Base-by-base conservation (phyloP, 1,140 invertebrate species). In the Drosophila navojoa region DNA sequence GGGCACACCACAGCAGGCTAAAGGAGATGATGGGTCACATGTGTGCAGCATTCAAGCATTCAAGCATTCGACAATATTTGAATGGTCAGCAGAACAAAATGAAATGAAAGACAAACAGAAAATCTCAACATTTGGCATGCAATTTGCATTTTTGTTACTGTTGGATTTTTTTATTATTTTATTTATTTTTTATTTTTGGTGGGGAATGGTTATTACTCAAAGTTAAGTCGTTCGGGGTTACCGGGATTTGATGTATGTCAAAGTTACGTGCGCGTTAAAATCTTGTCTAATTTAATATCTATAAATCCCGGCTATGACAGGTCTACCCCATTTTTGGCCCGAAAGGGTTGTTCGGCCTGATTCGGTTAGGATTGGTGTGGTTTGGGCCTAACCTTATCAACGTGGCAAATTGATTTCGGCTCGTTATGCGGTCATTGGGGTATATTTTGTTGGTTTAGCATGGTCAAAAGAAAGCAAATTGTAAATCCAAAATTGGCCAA, bases 391-490 rank as follows among this genome's bases (percentile, higher is more conserved):
- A 76, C 72, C 72, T 79, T 87, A 87, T 87, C 84, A 87, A 89
- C 79, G 72, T 87, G 79, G 79, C 79, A 89, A 87, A 87, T 87
- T 87, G 84, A 89, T 87, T 87, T 87, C 69, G 72, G 79, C 84
- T 87, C 77, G 79, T 87, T 87, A 82, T 87, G 82, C 84, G 82
- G 82, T 87, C 84, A 89, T 87, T 89, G 84, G 84, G 82, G 84
- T 87, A 82, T 57, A 89, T 87, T 77, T 77, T 90, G 57, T 76
- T 50, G 60, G 61, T 70, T 71, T 71, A 67, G 60, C 61, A 42
- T 87, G 82, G 84, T 82, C 84, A 82, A 72, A 87, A 75, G 38
- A 64, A 60, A 75, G 59, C 67, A 78, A 78, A 87, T 82, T 87
- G 84, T 87, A 89, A 87, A 82, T 72, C 69, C 66, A 49, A 80